phyloP scores from a whole-genome alignment of 2,797 vertebrate genomes.

The Myotis planiceps region DNA sequence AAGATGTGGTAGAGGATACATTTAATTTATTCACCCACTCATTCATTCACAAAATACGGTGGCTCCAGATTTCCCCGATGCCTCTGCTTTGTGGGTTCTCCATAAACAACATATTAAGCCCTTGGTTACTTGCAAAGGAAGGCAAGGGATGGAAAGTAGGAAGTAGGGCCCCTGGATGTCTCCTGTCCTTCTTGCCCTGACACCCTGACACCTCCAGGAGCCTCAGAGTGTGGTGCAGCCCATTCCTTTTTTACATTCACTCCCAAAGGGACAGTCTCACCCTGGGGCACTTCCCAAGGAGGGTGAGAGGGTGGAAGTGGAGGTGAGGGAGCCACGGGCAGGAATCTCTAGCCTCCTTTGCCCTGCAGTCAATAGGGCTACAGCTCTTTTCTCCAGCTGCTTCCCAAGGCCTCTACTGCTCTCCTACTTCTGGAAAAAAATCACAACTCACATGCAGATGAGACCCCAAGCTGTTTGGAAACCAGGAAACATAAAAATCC shows the following conservation, averaged over 20 bases:
- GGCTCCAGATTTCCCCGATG: background rate
- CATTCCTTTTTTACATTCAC: background rate
- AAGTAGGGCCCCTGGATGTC: fast-evolving
- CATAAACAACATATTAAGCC: background rate
- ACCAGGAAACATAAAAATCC: background rate
- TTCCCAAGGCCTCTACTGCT: background rate
- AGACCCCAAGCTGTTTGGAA: background rate
- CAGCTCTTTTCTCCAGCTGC: background rate
- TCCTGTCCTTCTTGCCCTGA: background rate
- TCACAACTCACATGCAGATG: background rate
- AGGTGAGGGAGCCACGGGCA: too few relatives aligned
- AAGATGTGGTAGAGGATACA: background rate
- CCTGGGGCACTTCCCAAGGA: background rate
- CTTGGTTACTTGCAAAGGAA: background rate
- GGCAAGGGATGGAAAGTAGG: background rate
- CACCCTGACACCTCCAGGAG: background rate
- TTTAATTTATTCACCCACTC: background rate
- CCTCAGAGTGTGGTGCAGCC: background rate
- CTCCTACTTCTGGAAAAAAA: background rate
- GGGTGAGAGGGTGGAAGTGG: background rate
- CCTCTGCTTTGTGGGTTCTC: background rate
- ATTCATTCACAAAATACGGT: background rate
- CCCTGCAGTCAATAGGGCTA: background rate
- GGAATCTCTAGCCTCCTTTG: background rate
- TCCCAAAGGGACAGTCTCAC: background rate